These are phyloP conservation scores for Agriopis marginaria DNA, from an alignment of 2,888 invertebrate genomes.

Conservation along the genomic window DNA sequence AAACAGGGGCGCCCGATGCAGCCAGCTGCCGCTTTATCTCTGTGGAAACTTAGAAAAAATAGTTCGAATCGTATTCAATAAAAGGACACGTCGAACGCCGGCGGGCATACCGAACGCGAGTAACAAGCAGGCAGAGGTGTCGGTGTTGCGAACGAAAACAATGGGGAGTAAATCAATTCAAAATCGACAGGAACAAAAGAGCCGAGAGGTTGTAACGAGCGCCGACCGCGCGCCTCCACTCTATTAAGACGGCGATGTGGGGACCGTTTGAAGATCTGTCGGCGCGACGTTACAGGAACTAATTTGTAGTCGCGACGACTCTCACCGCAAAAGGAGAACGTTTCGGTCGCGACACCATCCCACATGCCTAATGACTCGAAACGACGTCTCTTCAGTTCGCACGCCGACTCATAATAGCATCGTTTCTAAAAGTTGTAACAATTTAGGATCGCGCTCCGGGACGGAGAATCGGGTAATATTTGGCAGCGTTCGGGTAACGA, in stretches of 20 bases:
- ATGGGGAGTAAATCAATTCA: conserved; percentile 79
- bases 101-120: conserved; percentile 60
- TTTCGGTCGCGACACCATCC: conserved; percentile 56
- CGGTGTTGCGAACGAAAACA: conserved; percentile 61
- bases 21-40: conserved; percentile 77
- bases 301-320: conserved; percentile 71
- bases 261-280: conserved; percentile 63
- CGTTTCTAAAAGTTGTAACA: conserved; percentile 53
- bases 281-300: conserved; percentile 63
- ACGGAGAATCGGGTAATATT: conserved; percentile 50
- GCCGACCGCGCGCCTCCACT: conserved; percentile 54
- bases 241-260: conserved; percentile 69
- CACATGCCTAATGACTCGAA: conserved; percentile 70
- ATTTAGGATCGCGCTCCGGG: conserved; percentile 46
- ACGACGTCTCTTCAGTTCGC: conserved; percentile 52
- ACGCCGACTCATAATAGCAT: conserved; percentile 50
- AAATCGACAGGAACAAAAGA: conserved; percentile 67
- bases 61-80: conserved; percentile 69
- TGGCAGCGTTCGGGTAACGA: conserved; percentile 62
- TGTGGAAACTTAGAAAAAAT: conserved; percentile 58
- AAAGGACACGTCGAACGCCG: conserved; percentile 53
- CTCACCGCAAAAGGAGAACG: conserved; percentile 67
- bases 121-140: conserved; percentile 51
- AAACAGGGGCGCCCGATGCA: conserved; percentile 64
- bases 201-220: conserved; percentile 62